Evolutionary conservation across 1,140 invertebrate species (phyloP).

Genomic region (Subanguina moxae): DNA sequence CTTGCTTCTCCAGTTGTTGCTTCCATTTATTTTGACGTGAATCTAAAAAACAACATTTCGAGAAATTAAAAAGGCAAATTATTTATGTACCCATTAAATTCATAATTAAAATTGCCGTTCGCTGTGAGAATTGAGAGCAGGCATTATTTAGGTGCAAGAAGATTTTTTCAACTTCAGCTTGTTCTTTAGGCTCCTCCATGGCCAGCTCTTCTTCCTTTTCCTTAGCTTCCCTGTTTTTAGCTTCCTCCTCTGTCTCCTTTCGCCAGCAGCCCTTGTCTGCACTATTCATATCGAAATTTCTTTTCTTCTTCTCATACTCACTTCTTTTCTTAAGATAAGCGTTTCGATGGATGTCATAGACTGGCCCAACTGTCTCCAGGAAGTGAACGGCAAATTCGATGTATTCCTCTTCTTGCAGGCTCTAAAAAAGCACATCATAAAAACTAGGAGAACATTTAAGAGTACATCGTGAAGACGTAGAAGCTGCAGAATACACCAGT

Average conservation of each 20-base stretch:
- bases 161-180: not conserved
- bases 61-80: not conserved
- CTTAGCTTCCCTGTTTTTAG: too few species aligned
- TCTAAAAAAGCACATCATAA: too few species aligned
- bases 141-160: not conserved
- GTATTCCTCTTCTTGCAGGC: not conserved
- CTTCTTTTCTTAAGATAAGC: too few species aligned
- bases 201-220: too few species aligned
- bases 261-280: not conserved
- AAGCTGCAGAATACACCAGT: too few species aligned
- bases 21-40: not conserved
- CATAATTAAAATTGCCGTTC: not conserved
- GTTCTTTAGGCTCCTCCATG: not conserved
- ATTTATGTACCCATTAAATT: not conserved
- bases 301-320: too few species aligned
- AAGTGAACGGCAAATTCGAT: not conserved
- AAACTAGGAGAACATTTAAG: too few species aligned
- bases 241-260: too few species aligned
- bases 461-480: too few species aligned
- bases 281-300: not conserved
- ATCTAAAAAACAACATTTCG: not conserved
- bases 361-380: not conserved
- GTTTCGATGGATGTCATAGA: not conserved
- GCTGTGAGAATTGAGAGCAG: not conserved
- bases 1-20: not conserved